phyloP scores from a whole-genome alignment of 1,140 invertebrate genomes.

The Drosophila pseudoobscura region DNA sequence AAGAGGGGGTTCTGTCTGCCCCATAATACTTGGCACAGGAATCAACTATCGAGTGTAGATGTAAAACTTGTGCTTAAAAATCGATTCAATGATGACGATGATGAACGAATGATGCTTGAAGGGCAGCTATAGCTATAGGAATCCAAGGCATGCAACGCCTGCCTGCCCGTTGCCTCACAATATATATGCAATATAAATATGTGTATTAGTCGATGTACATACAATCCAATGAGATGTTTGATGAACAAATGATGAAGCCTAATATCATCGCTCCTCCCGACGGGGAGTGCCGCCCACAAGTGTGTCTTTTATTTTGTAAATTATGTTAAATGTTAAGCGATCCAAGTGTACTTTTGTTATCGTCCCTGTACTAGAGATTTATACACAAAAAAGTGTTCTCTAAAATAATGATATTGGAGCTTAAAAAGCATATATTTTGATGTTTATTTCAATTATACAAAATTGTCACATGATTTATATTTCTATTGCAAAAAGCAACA shows the following conservation, averaged over 20 bases:
- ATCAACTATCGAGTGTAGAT: slow-evolving; percentile 48
- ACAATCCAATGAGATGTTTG: slow-evolving; percentile 37
- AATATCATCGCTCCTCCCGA: slow-evolving; percentile 2
- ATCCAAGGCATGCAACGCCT: slow-evolving; percentile 52
- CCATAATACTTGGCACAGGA: slow-evolving; percentile 63
- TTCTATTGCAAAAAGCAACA: slow-evolving; percentile 29
- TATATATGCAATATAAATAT: slow-evolving; percentile 58
- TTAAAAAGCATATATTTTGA: slow-evolving; percentile 32
- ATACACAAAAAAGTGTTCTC: slow-evolving; percentile 18
- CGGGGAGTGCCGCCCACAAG: slow-evolving; percentile 4
- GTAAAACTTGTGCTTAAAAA: slow-evolving; percentile 71
- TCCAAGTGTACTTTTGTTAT: slow-evolving; percentile 24
- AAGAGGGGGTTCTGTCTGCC: slow-evolving; percentile 1
- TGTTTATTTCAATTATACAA: too few species aligned
- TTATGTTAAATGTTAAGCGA: slow-evolving; percentile 45
- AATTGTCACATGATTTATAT: slow-evolving; percentile 6
- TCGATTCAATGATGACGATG: slow-evolving; percentile 20
- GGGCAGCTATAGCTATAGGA: slow-evolving; percentile 56
- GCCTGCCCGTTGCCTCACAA: slow-evolving; percentile 37
- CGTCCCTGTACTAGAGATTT: slow-evolving; percentile 9
- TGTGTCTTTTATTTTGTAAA: slow-evolving; percentile 45
- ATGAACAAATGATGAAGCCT: slow-evolving; percentile 43
- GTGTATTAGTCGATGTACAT: slow-evolving; percentile 60
- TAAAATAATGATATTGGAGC: slow-evolving; percentile 8
- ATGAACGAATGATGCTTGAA: slow-evolving; percentile 44